A percentile compares a stretch with the other conserved stretches of the same genome.
Conservation (phyloP, 1,140 invertebrate species). For the Vanessa atalanta region DNA sequence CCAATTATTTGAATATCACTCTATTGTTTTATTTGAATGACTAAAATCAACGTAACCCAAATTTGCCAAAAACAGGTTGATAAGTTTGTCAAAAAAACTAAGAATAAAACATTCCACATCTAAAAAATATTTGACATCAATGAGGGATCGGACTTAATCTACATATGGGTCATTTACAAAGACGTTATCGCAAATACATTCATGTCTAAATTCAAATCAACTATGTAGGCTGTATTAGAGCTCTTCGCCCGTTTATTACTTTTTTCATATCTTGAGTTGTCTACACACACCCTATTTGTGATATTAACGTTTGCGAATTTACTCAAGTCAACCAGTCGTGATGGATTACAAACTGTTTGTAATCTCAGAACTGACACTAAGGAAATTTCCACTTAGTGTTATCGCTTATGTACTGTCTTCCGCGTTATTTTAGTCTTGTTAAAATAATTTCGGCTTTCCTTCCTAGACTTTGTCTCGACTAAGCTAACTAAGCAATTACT, state of each 20-base stretch:
- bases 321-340: constrained; percentile 41
- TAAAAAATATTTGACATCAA: too few species aligned
- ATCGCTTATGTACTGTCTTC: constrained; percentile 29
- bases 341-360: constrained; percentile 53
- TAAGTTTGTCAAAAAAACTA: too few species aligned
- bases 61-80: too few species aligned
- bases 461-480: constrained; percentile 24
- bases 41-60: neutral
- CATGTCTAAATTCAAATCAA: neutral
- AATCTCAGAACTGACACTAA: constrained; percentile 37
- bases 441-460: constrained; percentile 27
- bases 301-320: constrained; percentile 42
- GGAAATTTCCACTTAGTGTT: constrained; percentile 53
- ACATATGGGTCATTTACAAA: too few species aligned
- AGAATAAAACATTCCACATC: too few species aligned
- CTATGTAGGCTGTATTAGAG: neutral
- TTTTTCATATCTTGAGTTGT: constrained; percentile 2
- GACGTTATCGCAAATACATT: too few species aligned
- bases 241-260: neutral
- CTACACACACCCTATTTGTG: constrained; percentile 1
- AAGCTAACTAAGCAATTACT: constrained; percentile 13
- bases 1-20: neutral
- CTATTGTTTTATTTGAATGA: neutral
- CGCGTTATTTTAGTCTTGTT: constrained; percentile 24
- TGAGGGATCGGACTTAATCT: too few species aligned